These are phyloP conservation scores for Aproaerema taeniolella DNA, from an alignment of 2,888 invertebrate genomes.

Conservation along the genomic window DNA sequence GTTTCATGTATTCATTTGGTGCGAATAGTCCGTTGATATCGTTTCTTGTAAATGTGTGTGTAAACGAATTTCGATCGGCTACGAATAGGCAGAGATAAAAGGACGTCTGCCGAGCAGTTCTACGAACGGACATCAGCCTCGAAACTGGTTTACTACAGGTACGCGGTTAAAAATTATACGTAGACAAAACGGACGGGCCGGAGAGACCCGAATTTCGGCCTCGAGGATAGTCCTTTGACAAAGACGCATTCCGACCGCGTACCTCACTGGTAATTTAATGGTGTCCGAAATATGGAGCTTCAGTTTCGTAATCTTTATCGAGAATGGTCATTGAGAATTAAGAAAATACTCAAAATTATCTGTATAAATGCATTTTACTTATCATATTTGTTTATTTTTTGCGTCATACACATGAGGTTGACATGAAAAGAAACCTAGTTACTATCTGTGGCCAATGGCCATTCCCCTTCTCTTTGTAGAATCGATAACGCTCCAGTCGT, in stretches of 20 bases:
- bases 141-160: slow-evolving; percentile 70
- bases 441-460: slow-evolving; percentile 25
- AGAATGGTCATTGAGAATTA: no score
- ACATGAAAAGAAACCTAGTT: neutral
- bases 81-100: slow-evolving; percentile 41
- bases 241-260: slow-evolving; percentile 59
- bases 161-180: slow-evolving; percentile 66
- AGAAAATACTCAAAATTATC: no score
- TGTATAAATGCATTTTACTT: no score
- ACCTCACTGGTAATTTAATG: slow-evolving; percentile 34
- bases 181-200: slow-evolving; percentile 51
- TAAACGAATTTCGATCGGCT: slow-evolving; percentile 36
- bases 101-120: slow-evolving; percentile 45
- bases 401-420: no score
- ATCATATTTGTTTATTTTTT: neutral
- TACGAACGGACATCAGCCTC: slow-evolving; percentile 44
- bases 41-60: slow-evolving; percentile 31
- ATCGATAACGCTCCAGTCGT: slow-evolving; percentile 47
- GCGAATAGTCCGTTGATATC: slow-evolving; percentile 39
- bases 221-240: slow-evolving; percentile 50
- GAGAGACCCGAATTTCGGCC: slow-evolving; percentile 48
- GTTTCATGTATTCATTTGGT: slow-evolving; percentile 36
- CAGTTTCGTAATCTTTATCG: no score
- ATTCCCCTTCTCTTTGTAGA: slow-evolving; percentile 34
- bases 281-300: slow-evolving; percentile 32